Conservation (phyloP, 1,140 invertebrate genomes). For the Archegozetes longisetosus region DNA sequence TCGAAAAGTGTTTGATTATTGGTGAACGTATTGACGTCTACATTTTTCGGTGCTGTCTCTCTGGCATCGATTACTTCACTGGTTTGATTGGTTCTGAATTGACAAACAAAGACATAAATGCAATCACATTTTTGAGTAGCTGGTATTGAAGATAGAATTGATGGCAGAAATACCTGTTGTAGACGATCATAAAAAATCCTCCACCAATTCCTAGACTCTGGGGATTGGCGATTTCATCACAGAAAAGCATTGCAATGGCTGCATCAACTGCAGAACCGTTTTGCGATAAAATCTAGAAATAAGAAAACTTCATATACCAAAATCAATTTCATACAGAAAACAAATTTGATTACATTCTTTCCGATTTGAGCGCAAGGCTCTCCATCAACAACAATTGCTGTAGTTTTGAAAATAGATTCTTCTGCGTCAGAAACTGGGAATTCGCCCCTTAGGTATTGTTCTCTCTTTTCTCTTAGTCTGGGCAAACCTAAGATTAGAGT, state of each 20-base stretch:
- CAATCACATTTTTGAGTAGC: too few species aligned
- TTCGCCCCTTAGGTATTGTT: conserved; percentile 30
- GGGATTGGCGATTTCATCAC: conserved; percentile 35
- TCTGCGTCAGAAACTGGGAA: conserved; percentile 26
- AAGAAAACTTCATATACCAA: too few species aligned
- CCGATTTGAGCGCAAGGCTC: not conserved
- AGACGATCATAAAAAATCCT: conserved; percentile 34
- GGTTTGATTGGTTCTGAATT: conserved; percentile 20
- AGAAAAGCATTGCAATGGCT: conserved; percentile 36
- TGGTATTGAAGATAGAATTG: not conserved
- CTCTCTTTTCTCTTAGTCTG: conserved; percentile 11
- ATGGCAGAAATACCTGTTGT: conserved; percentile 27
- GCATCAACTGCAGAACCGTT: conserved; percentile 41
- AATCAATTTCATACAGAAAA: too few species aligned
- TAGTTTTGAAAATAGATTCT: not conserved
- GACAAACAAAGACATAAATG: conserved; percentile 1
- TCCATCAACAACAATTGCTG: not conserved
- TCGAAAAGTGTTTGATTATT: conserved; percentile 13
- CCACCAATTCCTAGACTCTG: conserved; percentile 40
- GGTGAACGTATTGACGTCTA: conserved; percentile 25
- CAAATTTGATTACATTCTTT: not conserved
- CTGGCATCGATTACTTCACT: conserved; percentile 29
- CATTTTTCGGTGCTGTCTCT: conserved; percentile 29
- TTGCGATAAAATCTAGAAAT: conserved; percentile 28
- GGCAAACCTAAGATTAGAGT: conserved; percentile 19